Evolutionary conservation across 2,888 invertebrate genomes (phyloP).

Genomic region (Hydropsyche betteni): DNA sequence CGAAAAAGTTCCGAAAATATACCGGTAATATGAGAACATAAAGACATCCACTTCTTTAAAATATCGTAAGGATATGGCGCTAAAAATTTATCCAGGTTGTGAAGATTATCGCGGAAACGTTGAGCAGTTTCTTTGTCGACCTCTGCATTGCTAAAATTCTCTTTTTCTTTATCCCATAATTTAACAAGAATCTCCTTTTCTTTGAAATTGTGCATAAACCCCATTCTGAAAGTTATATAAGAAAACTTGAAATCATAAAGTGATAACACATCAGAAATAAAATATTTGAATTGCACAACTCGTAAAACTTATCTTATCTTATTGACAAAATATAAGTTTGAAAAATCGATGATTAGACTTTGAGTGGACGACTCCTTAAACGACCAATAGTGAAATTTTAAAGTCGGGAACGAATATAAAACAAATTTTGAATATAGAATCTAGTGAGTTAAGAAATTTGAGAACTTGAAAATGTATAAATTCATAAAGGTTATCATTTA

Average conservation of each 20-base stretch:
- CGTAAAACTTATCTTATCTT: too few species aligned
- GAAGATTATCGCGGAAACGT: slow-evolving; percentile 73
- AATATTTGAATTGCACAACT: too few species aligned
- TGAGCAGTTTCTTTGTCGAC: slow-evolving; percentile 73
- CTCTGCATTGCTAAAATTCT: slow-evolving; percentile 76
- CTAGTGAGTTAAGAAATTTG: too few species aligned
- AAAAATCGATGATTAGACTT: too few species aligned
- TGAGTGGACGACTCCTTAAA: too few species aligned
- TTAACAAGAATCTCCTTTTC: slow-evolving; percentile 84
- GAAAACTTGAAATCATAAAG: neutral
- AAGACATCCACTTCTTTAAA: slow-evolving; percentile 84
- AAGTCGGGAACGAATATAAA: too few species aligned
- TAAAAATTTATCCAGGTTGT: slow-evolving; percentile 78
- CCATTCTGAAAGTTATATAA: slow-evolving; percentile 65
- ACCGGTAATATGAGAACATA: slow-evolving; percentile 76
- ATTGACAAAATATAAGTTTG: too few species aligned
- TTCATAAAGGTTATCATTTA: too few species aligned
- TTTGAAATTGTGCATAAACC: slow-evolving; percentile 87
- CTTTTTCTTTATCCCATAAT: slow-evolving; percentile 83
- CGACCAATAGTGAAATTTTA: too few species aligned
- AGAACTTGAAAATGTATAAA: too few species aligned
- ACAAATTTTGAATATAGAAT: too few species aligned
- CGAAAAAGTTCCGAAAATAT: slow-evolving; percentile 50
- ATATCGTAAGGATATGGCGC: slow-evolving; percentile 93
- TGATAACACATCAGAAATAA: too few species aligned